These are phyloP conservation scores for Flabesymbios commensalis DNA, from an alignment of 2,888 invertebrate species.

Conservation along the genomic window DNA sequence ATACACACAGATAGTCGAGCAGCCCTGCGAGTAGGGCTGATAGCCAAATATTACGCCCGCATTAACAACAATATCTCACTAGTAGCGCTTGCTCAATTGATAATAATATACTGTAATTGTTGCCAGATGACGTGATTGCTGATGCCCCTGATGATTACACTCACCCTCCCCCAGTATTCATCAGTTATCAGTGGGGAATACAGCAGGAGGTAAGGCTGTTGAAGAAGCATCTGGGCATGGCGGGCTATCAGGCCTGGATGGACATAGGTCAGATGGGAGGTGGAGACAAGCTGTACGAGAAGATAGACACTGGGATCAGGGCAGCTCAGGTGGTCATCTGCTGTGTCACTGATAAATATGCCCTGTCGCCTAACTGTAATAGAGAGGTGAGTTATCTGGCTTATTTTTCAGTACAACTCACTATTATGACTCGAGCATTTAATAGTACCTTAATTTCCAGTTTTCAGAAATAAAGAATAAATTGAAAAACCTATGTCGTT, in stretches of 20 bases:
- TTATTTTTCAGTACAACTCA: no score
- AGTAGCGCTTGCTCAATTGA: no score
- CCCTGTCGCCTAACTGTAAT: slow-evolving; percentile 58
- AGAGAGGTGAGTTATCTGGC: slow-evolving; percentile 45
- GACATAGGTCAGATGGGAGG: slow-evolving; percentile 61
- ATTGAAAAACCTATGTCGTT: no score
- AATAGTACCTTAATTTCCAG: no score
- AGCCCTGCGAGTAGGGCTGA: no score
- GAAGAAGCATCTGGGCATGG: slow-evolving; percentile 51
- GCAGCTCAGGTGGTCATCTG: slow-evolving; percentile 50
- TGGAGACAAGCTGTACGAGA: slow-evolving; percentile 56
- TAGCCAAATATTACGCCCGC: no score
- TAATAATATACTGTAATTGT: no score
- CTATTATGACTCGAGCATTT: no score
- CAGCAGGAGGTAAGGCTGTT: slow-evolving; percentile 52
- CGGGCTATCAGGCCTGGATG: slow-evolving; percentile 57
- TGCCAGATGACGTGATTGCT: slow-evolving; percentile 40
- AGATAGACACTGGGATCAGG: slow-evolving; percentile 56
- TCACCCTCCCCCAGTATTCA: slow-evolving; percentile 38
- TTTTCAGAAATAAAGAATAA: no score
- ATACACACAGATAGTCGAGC: no score
- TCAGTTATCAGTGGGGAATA: slow-evolving; percentile 57
- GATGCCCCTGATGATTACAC: slow-evolving; percentile 39
- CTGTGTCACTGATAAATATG: slow-evolving; percentile 53
- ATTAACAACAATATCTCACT: no score